phyloP scores from a whole-genome alignment of 2,113 vertebrate species.

The Oncorhynchus mykiss region DNA sequence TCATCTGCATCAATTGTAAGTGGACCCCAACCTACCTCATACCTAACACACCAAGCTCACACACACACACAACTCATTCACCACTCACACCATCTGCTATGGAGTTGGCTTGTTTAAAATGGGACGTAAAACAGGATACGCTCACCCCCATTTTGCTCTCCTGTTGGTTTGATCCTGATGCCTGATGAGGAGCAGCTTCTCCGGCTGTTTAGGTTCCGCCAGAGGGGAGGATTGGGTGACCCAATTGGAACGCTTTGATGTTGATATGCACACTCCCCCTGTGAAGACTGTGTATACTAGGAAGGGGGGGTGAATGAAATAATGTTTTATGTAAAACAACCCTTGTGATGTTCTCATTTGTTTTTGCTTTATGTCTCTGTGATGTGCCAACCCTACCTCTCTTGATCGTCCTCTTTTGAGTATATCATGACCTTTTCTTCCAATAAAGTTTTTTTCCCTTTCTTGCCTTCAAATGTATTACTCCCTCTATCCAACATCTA shows the following conservation, averaged over 20 bases:
- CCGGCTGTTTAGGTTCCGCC: constrained; percentile 11
- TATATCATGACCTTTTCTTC: too few relatives aligned
- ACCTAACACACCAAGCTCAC: neutral
- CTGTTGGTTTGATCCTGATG: constrained; percentile 21
- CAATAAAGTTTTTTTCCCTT: neutral
- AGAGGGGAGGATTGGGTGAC: constrained; percentile 21
- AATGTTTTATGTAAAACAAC: neutral
- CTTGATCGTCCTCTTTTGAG: too few relatives aligned
- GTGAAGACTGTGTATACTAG: neutral
- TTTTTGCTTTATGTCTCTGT: neutral
- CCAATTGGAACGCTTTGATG: constrained; percentile 51
- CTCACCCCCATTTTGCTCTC: constrained; percentile 23
- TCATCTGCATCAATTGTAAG: constrained; percentile 95
- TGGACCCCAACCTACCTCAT: constrained; percentile 12
- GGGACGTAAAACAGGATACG: constrained; percentile 16
- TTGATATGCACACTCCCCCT: constrained; percentile 32
- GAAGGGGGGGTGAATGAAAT: neutral
- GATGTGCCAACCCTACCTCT: neutral
- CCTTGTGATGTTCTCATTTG: neutral
- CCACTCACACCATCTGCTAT: constrained; percentile 21
- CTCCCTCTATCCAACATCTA: too few relatives aligned
- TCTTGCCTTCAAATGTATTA: neutral
- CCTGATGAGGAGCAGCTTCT: constrained; percentile 23
- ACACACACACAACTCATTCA: neutral
- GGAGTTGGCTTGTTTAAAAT: constrained; percentile 41